A percentile compares a stretch with the other conserved stretches of the same genome.
Evolutionary conservation across 1,140 invertebrate species (phyloP).

Genomic region (Aporrectodea caliginosa): DNA sequence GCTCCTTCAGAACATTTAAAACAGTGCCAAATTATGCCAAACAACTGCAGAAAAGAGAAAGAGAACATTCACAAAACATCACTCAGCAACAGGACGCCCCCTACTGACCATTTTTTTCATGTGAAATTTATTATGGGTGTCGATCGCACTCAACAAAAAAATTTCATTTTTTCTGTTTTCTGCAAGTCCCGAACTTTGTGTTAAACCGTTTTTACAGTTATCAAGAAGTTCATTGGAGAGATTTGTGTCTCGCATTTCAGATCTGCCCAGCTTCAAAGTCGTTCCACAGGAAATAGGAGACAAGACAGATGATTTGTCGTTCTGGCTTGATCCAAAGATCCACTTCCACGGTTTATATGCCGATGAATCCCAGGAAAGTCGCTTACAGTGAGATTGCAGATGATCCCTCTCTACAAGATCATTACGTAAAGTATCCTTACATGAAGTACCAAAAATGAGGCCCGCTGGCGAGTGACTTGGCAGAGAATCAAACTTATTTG

Average conservation of each 20-base stretch:
- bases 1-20: no score
- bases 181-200: no score
- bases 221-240: neutral
- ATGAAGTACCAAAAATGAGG: neutral
- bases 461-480: neutral
- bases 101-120: neutral
- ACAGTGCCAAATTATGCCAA: no score
- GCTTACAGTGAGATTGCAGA: neutral
- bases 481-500: neutral
- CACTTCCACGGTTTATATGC: neutral
- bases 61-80: neutral
- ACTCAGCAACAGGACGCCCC: neutral
- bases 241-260: neutral
- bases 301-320: neutral
- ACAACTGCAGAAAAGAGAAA: neutral
- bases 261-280: neutral
- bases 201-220: no score
- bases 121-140: neutral
- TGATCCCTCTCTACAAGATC: neutral
- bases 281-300: neutral
- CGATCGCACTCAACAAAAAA: neutral
- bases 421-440: neutral
- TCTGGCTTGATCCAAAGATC: neutral
- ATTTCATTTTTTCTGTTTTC: neutral
- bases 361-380: neutral